A percentile compares a stretch with the other conserved stretches of the same genome.
These are phyloP conservation scores for Entomobrya multifasciata DNA, from an alignment of 2,888 invertebrate genomes.

Conservation along the genomic window DNA sequence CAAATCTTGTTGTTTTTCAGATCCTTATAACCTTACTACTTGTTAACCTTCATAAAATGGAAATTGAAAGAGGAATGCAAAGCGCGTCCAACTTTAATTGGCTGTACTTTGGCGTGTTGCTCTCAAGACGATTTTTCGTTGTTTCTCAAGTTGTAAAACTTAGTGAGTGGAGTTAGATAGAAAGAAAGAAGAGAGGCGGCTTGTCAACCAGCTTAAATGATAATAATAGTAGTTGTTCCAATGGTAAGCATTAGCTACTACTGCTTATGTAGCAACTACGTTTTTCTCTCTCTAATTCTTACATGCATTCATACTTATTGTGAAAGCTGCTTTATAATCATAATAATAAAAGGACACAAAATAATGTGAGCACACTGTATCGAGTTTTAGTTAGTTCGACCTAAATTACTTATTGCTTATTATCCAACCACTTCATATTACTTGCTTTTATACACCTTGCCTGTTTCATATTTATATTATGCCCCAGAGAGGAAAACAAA, in stretches of 20 bases:
- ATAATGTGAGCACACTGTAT: slow-evolving; percentile 26
- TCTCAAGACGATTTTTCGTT: slow-evolving; percentile 25
- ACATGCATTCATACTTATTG: neutral
- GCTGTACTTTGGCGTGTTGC: slow-evolving; percentile 67
- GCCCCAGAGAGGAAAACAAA: slow-evolving; percentile 8
- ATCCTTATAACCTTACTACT: slow-evolving; percentile 51
- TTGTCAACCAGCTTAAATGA: slow-evolving; percentile 78
- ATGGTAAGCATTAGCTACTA: too few relatives aligned
- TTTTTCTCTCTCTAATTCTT: too few relatives aligned
- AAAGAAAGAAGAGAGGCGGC: slow-evolving; percentile 75
- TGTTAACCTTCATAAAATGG: slow-evolving; percentile 61
- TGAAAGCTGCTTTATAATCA: slow-evolving; percentile 35
- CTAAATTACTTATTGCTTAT: slow-evolving; percentile 46
- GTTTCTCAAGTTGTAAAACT: slow-evolving; percentile 72
- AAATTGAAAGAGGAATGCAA: slow-evolving; percentile 43
- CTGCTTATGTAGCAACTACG: too few relatives aligned
- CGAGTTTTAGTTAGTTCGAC: slow-evolving; percentile 20
- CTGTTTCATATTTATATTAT: slow-evolving; percentile 29
- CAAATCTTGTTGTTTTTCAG: slow-evolving; percentile 48
- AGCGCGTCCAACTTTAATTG: slow-evolving; percentile 77
- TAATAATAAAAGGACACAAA: slow-evolving; percentile 55
- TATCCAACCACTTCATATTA: neutral
- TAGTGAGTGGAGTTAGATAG: too few relatives aligned
- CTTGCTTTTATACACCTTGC: slow-evolving; percentile 17
- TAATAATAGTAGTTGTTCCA: slow-evolving; percentile 45